These are phyloP conservation scores for Stratiomys singularior DNA, from an alignment of 2,888 invertebrate species.

Conservation along the genomic window DNA sequence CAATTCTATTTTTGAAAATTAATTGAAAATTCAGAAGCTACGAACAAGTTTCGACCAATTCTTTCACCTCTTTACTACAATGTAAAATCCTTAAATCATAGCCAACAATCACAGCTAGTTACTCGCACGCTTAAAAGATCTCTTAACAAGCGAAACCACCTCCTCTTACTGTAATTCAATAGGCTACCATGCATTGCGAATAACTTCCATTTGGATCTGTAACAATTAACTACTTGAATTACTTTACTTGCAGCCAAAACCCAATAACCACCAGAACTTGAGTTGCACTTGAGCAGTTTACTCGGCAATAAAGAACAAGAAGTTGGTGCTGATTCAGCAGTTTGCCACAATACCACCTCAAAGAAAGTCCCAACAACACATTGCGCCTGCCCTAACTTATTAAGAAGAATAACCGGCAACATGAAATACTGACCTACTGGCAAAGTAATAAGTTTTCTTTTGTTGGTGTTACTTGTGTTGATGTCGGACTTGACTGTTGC, in stretches of 20 bases:
- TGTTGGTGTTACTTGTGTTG: slow-evolving; percentile 3
- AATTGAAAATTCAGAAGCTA: too few species aligned
- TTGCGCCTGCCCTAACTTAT: slow-evolving; percentile 3
- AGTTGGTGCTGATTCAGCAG: slow-evolving; percentile 12
- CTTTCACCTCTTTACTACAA: too few species aligned
- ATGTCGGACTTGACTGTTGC: too few species aligned
- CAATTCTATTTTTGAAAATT: too few species aligned
- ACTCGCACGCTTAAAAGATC: neutral
- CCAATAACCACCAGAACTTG: neutral
- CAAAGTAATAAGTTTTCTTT: slow-evolving; percentile 25
- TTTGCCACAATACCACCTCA: neutral
- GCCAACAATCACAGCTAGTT: too few species aligned
- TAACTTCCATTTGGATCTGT: neutral
- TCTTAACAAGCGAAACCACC: neutral
- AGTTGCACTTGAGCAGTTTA: neutral
- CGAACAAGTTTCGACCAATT: too few species aligned
- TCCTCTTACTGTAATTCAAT: neutral
- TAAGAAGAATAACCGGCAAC: slow-evolving; percentile 11
- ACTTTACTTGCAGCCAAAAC: neutral
- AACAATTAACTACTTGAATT: neutral
- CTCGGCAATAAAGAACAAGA: neutral
- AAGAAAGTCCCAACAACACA: neutral
- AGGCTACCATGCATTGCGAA: neutral
- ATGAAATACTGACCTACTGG: slow-evolving; percentile 39
- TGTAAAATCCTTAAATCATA: too few species aligned